These are phyloP conservation scores for Blomia tropicalis DNA, from an alignment of 2,888 invertebrate species.

Conservation along the genomic window DNA sequence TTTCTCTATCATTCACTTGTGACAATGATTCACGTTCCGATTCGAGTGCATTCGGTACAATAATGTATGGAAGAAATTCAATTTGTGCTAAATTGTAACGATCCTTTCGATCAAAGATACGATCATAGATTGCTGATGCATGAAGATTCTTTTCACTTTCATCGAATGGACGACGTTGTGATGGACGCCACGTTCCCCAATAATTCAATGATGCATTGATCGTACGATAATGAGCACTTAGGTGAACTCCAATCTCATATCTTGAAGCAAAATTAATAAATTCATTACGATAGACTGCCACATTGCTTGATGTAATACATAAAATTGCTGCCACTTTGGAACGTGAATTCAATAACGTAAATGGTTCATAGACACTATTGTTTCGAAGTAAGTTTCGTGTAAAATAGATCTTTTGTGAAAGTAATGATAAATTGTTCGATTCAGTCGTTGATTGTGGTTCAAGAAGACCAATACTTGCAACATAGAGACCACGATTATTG, in stretches of 20 bases:
- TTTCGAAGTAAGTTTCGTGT: conserved; percentile 70
- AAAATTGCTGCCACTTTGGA: conserved; percentile 81
- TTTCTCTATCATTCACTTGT: conserved; percentile 27
- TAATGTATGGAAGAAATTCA: conserved; percentile 69
- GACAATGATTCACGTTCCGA: conserved; percentile 38
- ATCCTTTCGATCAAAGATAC: conserved; percentile 52
- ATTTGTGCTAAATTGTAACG: conserved; percentile 87
- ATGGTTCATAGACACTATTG: conserved; percentile 71
- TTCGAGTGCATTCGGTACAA: conserved; percentile 73
- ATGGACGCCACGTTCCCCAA: conserved; percentile 47
- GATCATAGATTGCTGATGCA: conserved; percentile 34
- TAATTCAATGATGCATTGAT: conserved; percentile 91
- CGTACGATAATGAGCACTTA: conserved; percentile 76
- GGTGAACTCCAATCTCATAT: conserved; percentile 87
- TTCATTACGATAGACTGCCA: conserved; percentile 72
- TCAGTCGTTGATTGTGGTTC: conserved; percentile 41
- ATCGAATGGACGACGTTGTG: conserved; percentile 7
- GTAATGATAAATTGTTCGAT: not conserved
- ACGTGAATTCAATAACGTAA: conserved; percentile 63
- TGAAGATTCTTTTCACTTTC: conserved; percentile 25
- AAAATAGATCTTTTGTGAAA: conserved; percentile 58
- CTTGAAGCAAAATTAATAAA: conserved; percentile 73
- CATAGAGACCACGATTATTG: conserved; percentile 71
- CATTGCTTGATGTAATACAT: conserved; percentile 76
- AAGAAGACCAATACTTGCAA: conserved; percentile 67